Percentiles rank a stretch among this genome's conserved stretches.
Conservation (phyloP, 2,113 vertebrate genomes). For the Chionodraco myersi region DNA sequence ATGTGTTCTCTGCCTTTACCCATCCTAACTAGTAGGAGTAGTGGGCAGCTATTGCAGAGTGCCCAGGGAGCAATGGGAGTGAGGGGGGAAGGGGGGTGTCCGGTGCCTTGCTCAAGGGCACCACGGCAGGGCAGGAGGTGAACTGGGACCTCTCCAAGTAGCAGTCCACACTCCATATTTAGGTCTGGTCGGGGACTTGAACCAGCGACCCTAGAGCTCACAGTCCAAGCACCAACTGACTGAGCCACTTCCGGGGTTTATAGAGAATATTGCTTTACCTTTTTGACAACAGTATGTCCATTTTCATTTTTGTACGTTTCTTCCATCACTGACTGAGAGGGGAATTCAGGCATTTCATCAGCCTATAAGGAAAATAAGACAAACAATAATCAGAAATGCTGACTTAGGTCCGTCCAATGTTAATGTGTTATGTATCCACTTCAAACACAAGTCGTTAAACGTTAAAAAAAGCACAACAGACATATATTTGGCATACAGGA, state of each 20-base stretch:
- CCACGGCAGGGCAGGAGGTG: too few relatives aligned
- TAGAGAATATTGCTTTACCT: constrained; percentile 81
- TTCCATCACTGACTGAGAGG: constrained; percentile 87
- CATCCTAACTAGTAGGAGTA: too few relatives aligned
- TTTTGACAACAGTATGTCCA: constrained; percentile 89
- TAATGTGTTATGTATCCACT: not conserved
- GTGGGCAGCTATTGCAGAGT: too few relatives aligned
- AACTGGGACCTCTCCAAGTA: too few relatives aligned
- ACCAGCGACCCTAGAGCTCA: too few relatives aligned
- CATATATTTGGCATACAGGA: constrained; percentile 14
- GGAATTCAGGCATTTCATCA: constrained; percentile 89
- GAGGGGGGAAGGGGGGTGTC: too few relatives aligned
- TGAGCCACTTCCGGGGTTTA: not conserved
- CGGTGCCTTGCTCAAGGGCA: too few relatives aligned
- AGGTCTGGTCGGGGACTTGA: too few relatives aligned
- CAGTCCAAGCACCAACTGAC: too few relatives aligned
- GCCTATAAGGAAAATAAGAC: constrained; percentile 78
- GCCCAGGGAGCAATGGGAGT: too few relatives aligned
- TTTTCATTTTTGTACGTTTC: constrained; percentile 91
- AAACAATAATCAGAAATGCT: constrained; percentile 18
- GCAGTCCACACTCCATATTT: too few relatives aligned
- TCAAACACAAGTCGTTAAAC: constrained; percentile 1
- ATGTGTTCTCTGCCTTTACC: too few relatives aligned
- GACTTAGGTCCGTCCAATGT: not conserved
- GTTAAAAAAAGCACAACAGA: constrained; percentile 1